Conservation (phyloP, 2,797 vertebrate species). For the Rhyacichthys aspro region DNA sequence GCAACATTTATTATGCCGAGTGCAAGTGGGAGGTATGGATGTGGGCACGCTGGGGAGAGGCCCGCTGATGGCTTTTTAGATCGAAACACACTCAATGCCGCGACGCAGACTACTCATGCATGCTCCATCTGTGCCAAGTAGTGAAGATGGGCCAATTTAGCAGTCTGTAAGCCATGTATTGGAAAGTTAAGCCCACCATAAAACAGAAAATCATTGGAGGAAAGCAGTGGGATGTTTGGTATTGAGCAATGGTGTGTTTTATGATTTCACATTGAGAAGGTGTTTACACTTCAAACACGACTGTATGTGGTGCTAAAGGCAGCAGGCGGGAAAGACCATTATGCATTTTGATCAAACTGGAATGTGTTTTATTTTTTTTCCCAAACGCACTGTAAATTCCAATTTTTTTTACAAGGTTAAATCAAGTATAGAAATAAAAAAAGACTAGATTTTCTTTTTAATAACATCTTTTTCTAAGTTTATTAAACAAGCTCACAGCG, state of each 20-base stretch:
- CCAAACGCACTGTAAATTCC: no score
- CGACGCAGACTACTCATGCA: constrained; percentile 56
- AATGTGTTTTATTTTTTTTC: no score
- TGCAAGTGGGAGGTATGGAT: constrained; percentile 5
- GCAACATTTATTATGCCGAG: constrained; percentile 53
- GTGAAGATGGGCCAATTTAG: constrained; percentile 48
- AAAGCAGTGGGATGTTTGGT: constrained; percentile 43
- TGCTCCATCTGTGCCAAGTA: constrained; percentile 38
- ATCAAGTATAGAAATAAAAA: no score
- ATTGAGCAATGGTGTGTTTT: constrained; percentile 35
- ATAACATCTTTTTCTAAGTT: no score
- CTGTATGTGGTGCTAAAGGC: constrained; percentile 2
- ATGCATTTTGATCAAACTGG: not conserved
- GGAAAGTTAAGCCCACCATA: constrained; percentile 49
- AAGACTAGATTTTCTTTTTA: no score
- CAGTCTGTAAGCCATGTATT: constrained; percentile 39
- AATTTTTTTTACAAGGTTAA: no score
- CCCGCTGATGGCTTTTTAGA: constrained; percentile 54
- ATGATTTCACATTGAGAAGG: constrained; percentile 43
- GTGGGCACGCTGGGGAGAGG: constrained; percentile 28
- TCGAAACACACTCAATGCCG: constrained; percentile 63
- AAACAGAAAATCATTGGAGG: constrained; percentile 52
- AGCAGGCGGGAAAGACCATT: not conserved
- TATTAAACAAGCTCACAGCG: no score
- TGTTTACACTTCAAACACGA: not conserved